Evolutionary conservation across 2,797 vertebrate species (phyloP), one percentile per base, ranked within the genome.

Genomic region (Gymnocypris eckloni): DNA sequence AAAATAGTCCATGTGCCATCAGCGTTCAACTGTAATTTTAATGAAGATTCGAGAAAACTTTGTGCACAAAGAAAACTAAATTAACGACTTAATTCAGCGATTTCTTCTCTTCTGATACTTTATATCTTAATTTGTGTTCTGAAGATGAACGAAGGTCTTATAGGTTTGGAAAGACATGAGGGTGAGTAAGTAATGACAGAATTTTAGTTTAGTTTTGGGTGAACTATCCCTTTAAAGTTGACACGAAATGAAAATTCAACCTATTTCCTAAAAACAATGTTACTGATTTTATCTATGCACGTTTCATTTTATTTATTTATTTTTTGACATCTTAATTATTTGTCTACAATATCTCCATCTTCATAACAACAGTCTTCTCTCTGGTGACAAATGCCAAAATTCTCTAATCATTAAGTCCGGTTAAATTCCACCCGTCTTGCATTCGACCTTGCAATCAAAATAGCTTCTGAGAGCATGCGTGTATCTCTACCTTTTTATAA

Each of bases 401-500:
- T 50, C 15, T 50, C 71, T 10, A 50, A 50, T 28, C 25, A 75
- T 50, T 10, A 28, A 28, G n/a, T 70, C 37, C 2, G 20, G 9
- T 70, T 22, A 20, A 66, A 15, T 15, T 66, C n/a, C 28, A 66
- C 61, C 61, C 3, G 0, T 71, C 39, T 71, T 71, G 20, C 10
- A 71, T 6, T 41, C 20, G 0, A 5, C 8, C 25, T 73, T 28
- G n/a, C 16, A 20, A 15, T 50, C 13, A 66, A 15, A 33, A 25
- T 66, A 41, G 39, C 39, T 43, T 82, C n/a, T 81, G 45, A 81
- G 71, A 56, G 54, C 48, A 81, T 83, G 50, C 81, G 41, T 83
- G 11, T 56, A 54, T 18, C 72, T 22, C 16, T 86, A 97, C 96
- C 96, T 97, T 97, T 88, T 93, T 96, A 91, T 95, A 96, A 10